Evolutionary conservation across 2,113 vertebrate species (phyloP).

Genomic region (Talpa occidentalis): DNA sequence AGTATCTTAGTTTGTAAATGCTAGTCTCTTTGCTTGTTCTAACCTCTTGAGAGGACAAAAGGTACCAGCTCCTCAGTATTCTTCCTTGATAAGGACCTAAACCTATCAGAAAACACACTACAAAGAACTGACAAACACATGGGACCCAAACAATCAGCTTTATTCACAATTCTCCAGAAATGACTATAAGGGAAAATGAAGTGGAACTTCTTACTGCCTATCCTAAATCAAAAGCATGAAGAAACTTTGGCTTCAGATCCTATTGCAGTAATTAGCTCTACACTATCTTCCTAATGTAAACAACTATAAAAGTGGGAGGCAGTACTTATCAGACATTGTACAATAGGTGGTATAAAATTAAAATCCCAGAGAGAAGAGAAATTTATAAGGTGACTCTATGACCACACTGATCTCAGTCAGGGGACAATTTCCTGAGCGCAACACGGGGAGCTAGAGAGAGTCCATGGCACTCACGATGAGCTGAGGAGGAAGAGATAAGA

Average conservation of each 20-base stretch:
- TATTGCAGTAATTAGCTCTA: background rate
- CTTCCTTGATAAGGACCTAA: background rate
- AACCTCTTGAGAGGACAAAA: background rate
- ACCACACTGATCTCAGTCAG: background rate
- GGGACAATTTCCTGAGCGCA: background rate
- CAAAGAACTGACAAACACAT: background rate
- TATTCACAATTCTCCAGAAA: constrained; percentile 22
- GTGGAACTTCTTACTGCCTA: background rate
- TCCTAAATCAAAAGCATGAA: background rate
- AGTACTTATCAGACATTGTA: background rate
- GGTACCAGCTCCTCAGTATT: background rate
- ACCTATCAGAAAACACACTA: constrained; percentile 17
- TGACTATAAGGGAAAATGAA: background rate
- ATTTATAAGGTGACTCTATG: background rate
- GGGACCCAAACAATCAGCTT: background rate
- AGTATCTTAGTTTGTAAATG: background rate
- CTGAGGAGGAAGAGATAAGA: background rate
- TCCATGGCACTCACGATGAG: background rate
- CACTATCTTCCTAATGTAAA: background rate
- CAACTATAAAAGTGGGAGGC: background rate
- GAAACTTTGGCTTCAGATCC: background rate
- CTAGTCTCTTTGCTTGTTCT: background rate
- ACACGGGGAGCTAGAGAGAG: background rate
- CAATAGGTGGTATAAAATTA: background rate
- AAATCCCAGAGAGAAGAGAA: background rate